Conservation (phyloP, 2,113 vertebrate genomes). For the Procavia capensis region DNA sequence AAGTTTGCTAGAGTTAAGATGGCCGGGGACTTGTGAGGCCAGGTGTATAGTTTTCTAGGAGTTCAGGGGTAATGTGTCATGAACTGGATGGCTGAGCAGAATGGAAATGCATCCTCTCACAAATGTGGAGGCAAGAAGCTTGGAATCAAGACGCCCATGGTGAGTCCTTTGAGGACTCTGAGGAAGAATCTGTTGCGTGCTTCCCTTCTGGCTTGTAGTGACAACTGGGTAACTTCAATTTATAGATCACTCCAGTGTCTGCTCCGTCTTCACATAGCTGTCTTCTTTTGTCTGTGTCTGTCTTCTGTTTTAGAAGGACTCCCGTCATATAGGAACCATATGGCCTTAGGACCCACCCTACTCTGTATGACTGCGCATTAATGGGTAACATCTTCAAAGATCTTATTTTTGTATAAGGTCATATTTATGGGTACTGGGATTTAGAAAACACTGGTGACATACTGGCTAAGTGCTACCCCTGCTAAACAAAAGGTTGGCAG, state of each 20-base stretch:
- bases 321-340: background rate
- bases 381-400: background rate
- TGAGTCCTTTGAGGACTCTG: background rate
- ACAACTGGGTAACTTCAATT: background rate
- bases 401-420: background rate
- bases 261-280: background rate
- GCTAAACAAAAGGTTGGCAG: too few species aligned
- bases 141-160: background rate
- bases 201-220: background rate
- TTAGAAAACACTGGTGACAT: too few species aligned
- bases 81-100: background rate
- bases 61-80: background rate
- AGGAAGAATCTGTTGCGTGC: background rate
- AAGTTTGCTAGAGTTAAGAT: background rate
- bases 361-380: background rate
- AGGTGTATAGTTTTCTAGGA: background rate
- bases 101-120: background rate
- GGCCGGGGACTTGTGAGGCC: background rate
- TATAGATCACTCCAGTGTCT: background rate
- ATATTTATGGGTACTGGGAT: background rate
- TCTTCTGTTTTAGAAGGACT: background rate
- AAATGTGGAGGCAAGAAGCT: background rate
- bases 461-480: too few species aligned
- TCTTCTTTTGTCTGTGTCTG: background rate
- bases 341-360: background rate